Evolutionary conservation across 2,888 invertebrate species (phyloP), one percentile per base, ranked within the genome.

Genomic region (Xestia c-nigrum): DNA sequence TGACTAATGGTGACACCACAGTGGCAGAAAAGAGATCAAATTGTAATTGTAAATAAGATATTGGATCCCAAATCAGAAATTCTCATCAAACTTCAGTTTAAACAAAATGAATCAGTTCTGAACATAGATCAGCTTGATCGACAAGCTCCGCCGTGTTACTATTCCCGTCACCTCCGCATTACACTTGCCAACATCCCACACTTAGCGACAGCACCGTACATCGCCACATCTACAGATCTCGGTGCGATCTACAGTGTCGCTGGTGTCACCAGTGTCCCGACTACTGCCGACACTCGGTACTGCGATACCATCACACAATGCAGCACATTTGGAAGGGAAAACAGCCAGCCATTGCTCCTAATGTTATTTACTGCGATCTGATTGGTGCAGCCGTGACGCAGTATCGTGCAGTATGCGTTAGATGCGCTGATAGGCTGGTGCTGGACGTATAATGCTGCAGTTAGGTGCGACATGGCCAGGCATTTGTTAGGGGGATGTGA

Each of bases 291-390:
- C 38, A 59, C 59, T 19, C 59, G 57, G 46, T 72, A 71, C 69
- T 71, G 63, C 69, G 86, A 85, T 87, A 84, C 70, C 65, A 87
- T 87, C 86, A 61, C 74, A 87, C 84, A 85, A 83, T 76, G 74
- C 79, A 67, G 72, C 78, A 78, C 74, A 84, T 84, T 86, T 86
- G 84, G 84, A 78, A 85, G 78, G 78, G 66, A 80, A 76, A 74
- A 78, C 46, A 78, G 71, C 69, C 50, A 80, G 76, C 85, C 76
- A 74, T 78, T 78, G 83, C 86, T 74, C 61, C 59, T 83, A 83
- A 83, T 78, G 88, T 87, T 83, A 79, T 87, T 87, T 88, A 87
- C 76, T 72, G 74, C 72, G 31, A 87, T 87, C 88, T 79, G 87
- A 87, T 88, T 80, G 87, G 79, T 47, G 40, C 31, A 64, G 31